These are phyloP conservation scores for Pygathrix nemaeus DNA, from an alignment of 2,113 vertebrate genomes.

Conservation along the genomic window DNA sequence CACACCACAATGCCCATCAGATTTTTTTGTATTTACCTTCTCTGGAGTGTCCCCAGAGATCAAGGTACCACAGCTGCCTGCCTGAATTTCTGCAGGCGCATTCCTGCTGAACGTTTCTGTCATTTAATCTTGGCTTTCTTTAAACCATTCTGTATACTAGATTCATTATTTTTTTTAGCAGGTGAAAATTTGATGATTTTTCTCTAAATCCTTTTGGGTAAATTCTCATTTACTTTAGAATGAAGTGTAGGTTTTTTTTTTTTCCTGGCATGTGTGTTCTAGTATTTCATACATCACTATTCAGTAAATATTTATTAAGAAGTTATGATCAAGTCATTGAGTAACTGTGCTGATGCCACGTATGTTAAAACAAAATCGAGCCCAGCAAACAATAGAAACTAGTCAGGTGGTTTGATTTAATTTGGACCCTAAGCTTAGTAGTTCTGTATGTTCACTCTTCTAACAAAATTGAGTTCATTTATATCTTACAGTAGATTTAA, in stretches of 20 bases:
- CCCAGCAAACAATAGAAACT: not conserved
- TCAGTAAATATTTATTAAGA: not conserved
- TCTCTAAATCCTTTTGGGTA: not conserved
- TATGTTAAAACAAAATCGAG: not conserved
- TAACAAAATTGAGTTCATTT: not conserved
- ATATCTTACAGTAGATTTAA: not conserved
- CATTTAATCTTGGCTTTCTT: not conserved
- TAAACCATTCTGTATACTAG: not conserved
- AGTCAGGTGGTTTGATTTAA: slow-evolving; percentile 19
- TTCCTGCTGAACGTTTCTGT: not conserved
- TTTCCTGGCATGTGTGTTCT: not conserved
- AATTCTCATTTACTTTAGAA: not conserved
- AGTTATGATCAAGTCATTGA: not conserved
- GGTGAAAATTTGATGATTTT: not conserved
- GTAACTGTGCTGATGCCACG: not conserved
- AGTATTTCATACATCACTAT: not conserved
- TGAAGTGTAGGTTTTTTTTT: not conserved
- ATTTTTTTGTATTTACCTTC: not conserved
- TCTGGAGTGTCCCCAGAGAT: not conserved
- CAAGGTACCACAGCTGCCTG: not conserved
- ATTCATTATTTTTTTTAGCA: not conserved
- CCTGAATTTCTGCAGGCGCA: not conserved
- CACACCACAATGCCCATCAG: too few relatives aligned
- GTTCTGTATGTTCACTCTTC: not conserved
- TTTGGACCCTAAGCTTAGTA: not conserved